These are phyloP conservation scores for Rhinichthys klamathensis DNA, from an alignment of 2,113 vertebrate genomes.

Conservation along the genomic window DNA sequence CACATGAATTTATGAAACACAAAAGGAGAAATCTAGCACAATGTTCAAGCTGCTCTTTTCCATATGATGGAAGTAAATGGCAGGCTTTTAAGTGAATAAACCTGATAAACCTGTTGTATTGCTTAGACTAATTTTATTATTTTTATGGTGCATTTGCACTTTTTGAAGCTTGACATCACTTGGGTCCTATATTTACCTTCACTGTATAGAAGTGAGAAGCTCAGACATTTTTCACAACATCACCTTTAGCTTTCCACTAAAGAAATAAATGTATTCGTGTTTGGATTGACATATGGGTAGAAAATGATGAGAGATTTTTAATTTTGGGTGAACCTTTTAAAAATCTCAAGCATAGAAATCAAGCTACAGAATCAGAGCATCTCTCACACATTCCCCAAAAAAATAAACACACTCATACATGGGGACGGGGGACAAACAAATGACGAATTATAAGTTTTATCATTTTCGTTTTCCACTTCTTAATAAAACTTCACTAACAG, in stretches of 20 bases:
- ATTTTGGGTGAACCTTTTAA: background rate
- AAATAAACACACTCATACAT: background rate
- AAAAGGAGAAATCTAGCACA: background rate
- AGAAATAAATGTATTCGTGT: background rate
- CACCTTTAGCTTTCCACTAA: background rate
- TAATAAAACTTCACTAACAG: background rate
- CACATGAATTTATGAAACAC: background rate
- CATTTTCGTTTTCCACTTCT: constrained; percentile 12
- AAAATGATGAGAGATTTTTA: background rate
- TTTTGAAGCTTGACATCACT: background rate
- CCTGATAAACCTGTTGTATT: background rate
- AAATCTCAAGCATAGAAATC: background rate
- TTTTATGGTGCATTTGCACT: background rate
- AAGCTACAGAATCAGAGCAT: constrained; percentile 16
- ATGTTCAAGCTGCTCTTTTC: background rate
- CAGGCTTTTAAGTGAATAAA: background rate
- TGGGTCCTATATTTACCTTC: background rate
- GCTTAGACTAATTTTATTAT: background rate
- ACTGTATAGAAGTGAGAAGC: background rate
- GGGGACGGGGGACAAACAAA: constrained; percentile 31
- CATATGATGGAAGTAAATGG: background rate
- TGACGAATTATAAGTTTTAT: background rate
- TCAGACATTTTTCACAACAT: background rate
- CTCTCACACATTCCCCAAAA: background rate
- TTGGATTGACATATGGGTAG: background rate